A percentile compares a stretch with the other conserved stretches of the same genome.
Evolutionary conservation across 2,888 invertebrate species (phyloP).

Genomic region (Girardia tigrina): DNA sequence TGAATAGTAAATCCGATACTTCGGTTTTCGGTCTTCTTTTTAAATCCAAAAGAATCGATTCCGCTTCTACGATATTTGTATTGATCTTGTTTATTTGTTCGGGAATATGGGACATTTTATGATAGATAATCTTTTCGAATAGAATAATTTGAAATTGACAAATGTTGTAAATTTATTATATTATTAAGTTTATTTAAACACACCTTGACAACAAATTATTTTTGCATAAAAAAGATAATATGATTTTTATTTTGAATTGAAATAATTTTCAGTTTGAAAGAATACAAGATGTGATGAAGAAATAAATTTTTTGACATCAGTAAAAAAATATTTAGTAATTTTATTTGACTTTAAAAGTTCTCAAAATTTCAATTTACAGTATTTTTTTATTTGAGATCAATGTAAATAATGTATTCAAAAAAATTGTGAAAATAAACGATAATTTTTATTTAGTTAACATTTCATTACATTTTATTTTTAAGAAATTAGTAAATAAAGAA

Average conservation of each 20-base stretch:
- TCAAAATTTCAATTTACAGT: no score
- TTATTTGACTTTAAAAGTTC: no score
- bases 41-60: background rate
- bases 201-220: background rate
- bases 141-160: background rate
- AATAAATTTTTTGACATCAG: no score
- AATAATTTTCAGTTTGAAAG: no score
- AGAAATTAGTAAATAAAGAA: no score
- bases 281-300: no score
- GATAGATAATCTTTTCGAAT: background rate
- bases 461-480: no score
- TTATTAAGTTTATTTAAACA: background rate
- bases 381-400: no score
- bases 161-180: background rate
- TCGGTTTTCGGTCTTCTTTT: constrained; percentile 5
- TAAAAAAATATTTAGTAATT: no score
- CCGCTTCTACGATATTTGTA: background rate
- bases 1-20: background rate
- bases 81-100: background rate
- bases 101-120: background rate
- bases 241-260: background rate
- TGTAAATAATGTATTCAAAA: no score
- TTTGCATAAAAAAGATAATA: background rate
- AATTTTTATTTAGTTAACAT: no score
- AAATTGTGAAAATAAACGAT: no score